Percentiles rank a stretch among this genome's conserved stretches.
These are phyloP conservation scores for Calliopum simillimum DNA, from an alignment of 2,888 invertebrate species.

Conservation along the genomic window DNA sequence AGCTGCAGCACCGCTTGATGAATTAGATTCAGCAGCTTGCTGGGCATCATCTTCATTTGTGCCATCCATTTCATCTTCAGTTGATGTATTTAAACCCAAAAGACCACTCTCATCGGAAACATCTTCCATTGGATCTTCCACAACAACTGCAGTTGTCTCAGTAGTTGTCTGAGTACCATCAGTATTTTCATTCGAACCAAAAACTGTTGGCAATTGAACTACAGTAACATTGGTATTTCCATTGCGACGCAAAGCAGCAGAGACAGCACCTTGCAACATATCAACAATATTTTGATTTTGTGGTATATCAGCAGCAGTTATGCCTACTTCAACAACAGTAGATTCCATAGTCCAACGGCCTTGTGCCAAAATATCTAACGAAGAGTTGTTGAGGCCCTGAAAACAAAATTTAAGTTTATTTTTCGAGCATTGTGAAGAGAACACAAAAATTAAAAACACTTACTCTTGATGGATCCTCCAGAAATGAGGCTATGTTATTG, in stretches of 20 bases:
- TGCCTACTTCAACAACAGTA: slow-evolving; percentile 67
- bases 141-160: slow-evolving; percentile 18
- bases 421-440: not conserved
- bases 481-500: slow-evolving; percentile 66
- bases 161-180: slow-evolving; percentile 35
- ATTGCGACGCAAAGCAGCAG: slow-evolving; percentile 63
- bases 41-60: slow-evolving; percentile 51
- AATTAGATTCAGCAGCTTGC: not conserved
- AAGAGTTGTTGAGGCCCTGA: slow-evolving; percentile 65
- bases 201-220: slow-evolving; percentile 63
- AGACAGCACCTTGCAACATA: slow-evolving; percentile 66
- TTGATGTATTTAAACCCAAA: slow-evolving; percentile 29
- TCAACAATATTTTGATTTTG: slow-evolving; percentile 66
- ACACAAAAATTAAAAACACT: not conserved
- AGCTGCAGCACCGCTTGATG: slow-evolving; percentile 33
- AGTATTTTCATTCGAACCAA: slow-evolving; percentile 55
- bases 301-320: slow-evolving; percentile 64
- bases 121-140: slow-evolving; percentile 29
- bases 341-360: slow-evolving; percentile 68
- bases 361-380: slow-evolving; percentile 66
- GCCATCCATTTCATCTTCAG: slow-evolving; percentile 40
- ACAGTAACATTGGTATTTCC: slow-evolving; percentile 65
- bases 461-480: slow-evolving; percentile 66
- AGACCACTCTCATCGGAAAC: slow-evolving; percentile 35
- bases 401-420: not conserved